Percentiles rank a stretch among this genome's conserved stretches.
phyloP scores from a whole-genome alignment of 2,888 invertebrate genomes.

The Notodonta ziczac region DNA sequence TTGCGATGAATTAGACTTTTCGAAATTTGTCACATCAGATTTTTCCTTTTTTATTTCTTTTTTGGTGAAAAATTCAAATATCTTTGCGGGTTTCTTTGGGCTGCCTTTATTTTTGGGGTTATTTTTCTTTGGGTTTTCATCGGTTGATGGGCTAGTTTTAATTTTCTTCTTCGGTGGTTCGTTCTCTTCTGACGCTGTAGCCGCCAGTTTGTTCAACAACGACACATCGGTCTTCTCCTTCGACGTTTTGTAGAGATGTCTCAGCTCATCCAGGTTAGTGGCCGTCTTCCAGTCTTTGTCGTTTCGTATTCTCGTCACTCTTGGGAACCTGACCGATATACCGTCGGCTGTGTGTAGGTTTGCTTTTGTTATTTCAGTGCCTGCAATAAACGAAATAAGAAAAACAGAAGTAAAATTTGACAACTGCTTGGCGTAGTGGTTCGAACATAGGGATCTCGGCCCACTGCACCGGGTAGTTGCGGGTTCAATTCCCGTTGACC shows the following conservation, averaged over 20 bases:
- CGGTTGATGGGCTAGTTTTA: constrained; percentile 50
- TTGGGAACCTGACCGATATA: constrained; percentile 96
- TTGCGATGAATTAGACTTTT: background rate
- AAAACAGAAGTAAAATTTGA: no score
- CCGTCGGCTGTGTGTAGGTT: constrained; percentile 96
- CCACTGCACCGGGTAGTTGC: no score
- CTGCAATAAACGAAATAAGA: constrained; percentile 48
- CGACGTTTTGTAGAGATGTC: constrained; percentile 87
- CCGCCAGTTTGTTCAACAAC: constrained; percentile 78
- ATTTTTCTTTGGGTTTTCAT: constrained; percentile 37
- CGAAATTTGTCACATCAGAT: constrained; percentile 1
- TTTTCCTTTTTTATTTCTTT: constrained; percentile 17
- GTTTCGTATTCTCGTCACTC: constrained; percentile 91
- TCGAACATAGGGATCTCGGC: no score
- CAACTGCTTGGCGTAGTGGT: no score
- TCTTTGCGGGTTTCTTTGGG: constrained; percentile 23
- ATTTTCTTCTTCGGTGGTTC: constrained; percentile 58
- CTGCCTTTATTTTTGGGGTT: constrained; percentile 23
- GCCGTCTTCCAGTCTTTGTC: constrained; percentile 95
- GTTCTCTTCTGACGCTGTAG: constrained; percentile 47
- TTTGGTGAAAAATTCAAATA: constrained; percentile 29
- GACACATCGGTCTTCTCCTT: constrained; percentile 87
- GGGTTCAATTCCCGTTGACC: no score
- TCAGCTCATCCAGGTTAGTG: constrained; percentile 90
- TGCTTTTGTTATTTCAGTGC: constrained; percentile 91